Evolutionary conservation across 2,797 vertebrate species (phyloP).

Genomic region (Coreius guichenoti): DNA sequence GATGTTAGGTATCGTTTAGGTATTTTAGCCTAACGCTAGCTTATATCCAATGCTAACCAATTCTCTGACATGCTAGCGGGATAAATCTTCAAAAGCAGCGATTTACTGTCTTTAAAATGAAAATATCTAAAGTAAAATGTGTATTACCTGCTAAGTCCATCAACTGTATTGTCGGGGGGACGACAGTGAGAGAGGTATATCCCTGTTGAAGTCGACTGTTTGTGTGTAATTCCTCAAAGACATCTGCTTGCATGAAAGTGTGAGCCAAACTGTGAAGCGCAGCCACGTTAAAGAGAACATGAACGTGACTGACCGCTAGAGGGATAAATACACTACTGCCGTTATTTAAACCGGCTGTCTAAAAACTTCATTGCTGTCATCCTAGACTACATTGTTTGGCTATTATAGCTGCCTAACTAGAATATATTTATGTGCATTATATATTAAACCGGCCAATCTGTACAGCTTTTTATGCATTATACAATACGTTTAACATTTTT

Average conservation of each 20-base stretch:
- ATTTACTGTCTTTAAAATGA: background rate
- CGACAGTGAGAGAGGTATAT: background rate
- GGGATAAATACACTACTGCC: background rate
- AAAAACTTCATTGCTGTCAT: background rate
- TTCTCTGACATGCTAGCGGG: conserved; percentile 31
- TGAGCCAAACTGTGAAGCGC: conserved; percentile 38
- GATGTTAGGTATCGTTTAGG: background rate
- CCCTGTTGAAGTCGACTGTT: background rate
- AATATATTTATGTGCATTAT: background rate
- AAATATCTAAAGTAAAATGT: background rate
- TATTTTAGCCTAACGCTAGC: conserved; percentile 36
- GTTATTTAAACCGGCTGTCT: background rate
- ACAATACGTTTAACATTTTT: background rate
- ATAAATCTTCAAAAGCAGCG: conserved; percentile 5
- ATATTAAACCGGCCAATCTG: background rate
- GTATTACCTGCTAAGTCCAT: conserved; percentile 35
- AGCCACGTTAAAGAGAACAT: background rate
- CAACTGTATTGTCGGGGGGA: background rate
- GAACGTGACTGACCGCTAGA: conserved; percentile 26
- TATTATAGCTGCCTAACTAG: too few relatives aligned
- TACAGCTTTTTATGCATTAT: background rate
- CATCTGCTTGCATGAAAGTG: conserved; percentile 37
- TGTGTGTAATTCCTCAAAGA: conserved; percentile 37
- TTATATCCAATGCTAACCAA: conserved; percentile 41
- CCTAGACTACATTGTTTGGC: background rate